A percentile compares a stretch with the other conserved stretches of the same genome.
These are phyloP conservation scores for Lates japonicus DNA, from an alignment of 2,797 vertebrate species.

Conservation along the genomic window DNA sequence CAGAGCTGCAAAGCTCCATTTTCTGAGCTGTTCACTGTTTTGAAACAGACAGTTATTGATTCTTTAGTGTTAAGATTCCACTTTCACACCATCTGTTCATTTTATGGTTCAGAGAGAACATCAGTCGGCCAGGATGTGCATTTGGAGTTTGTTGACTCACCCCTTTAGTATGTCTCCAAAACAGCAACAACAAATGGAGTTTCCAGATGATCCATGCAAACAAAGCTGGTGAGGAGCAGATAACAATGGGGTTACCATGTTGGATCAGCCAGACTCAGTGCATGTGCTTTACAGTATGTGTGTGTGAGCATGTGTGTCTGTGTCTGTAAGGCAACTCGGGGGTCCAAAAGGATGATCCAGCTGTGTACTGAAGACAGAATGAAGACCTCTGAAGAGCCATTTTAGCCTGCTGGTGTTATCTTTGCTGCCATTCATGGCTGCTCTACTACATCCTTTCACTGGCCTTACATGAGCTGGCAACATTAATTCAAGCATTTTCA, in stretches of 20 bases:
- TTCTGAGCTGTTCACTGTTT: constrained; percentile 64
- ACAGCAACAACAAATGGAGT: constrained; percentile 59
- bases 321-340: constrained; percentile 48
- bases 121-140: constrained; percentile 53
- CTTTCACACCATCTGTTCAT: constrained; percentile 70
- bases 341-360: constrained; percentile 81
- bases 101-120: constrained; percentile 63
- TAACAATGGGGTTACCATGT: constrained; percentile 77
- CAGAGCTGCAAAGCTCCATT: constrained; percentile 42
- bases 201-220: constrained; percentile 77
- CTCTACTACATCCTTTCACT: constrained; percentile 38
- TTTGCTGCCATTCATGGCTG: constrained; percentile 55
- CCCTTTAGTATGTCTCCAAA: constrained; percentile 65
- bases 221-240: constrained; percentile 77
- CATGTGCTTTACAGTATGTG: constrained; percentile 56
- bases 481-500: constrained; percentile 42
- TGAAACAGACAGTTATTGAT: constrained; percentile 72
- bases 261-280: constrained; percentile 57
- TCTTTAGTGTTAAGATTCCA: constrained; percentile 61
- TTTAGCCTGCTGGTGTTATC: constrained; percentile 58
- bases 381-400: constrained; percentile 67
- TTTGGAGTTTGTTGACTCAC: constrained; percentile 69
- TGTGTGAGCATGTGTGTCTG: constrained; percentile 37
- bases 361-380: constrained; percentile 70
- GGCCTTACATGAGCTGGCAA: constrained; percentile 45